A percentile compares a stretch with the other conserved stretches of the same genome.
These are phyloP conservation scores for Arion vulgaris DNA, from an alignment of 1,140 invertebrate species.

Conservation along the genomic window DNA sequence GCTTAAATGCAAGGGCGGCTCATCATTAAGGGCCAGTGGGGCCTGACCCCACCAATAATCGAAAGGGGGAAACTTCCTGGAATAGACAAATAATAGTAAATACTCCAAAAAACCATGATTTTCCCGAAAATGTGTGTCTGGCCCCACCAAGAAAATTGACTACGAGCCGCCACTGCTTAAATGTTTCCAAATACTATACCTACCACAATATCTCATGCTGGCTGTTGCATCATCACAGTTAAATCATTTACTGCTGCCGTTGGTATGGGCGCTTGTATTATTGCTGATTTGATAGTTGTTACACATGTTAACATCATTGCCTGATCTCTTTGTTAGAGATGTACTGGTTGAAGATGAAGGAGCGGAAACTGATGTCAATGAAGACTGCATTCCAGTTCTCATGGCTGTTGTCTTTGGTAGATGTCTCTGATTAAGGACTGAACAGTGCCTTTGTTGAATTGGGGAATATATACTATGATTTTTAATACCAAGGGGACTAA, in stretches of 20 bases:
- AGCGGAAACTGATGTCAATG: not conserved
- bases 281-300: not conserved
- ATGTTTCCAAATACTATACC: too few relatives aligned
- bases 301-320: not conserved
- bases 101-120: too few relatives aligned
- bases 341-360: not conserved
- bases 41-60: too few relatives aligned
- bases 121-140: too few relatives aligned
- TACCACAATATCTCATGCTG: not conserved
- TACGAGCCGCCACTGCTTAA: too few relatives aligned
- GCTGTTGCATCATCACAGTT: not conserved
- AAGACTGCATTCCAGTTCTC: not conserved
- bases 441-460: not conserved
- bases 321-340: not conserved
- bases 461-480: not conserved
- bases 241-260: not conserved
- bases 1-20: too few relatives aligned
- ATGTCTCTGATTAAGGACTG: not conserved
- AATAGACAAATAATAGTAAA: too few relatives aligned
- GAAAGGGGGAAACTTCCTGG: too few relatives aligned
- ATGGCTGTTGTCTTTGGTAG: not conserved
- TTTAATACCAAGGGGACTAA: conserved; percentile 1
- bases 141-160: too few relatives aligned
- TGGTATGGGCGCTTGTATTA: not conserved
- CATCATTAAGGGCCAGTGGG: too few relatives aligned